Conservation (phyloP, 2,797 vertebrate genomes). For the Phaenicophaeus curvirostris region DNA sequence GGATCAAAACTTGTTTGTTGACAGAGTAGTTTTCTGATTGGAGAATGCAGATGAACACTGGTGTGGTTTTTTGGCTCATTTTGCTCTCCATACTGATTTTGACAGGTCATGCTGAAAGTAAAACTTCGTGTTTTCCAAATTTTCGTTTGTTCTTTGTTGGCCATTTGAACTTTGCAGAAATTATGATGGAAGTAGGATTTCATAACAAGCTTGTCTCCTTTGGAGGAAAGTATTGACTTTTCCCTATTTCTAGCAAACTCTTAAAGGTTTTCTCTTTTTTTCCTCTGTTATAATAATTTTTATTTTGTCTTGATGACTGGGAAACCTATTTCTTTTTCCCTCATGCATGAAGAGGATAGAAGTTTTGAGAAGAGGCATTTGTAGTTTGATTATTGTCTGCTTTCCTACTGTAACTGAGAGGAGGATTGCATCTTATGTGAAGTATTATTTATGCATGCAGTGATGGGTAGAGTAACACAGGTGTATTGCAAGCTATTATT, state of each 20-base stretch:
- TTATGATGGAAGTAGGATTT: too few species aligned
- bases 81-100: neutral
- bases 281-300: conserved; percentile 7
- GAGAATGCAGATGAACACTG: neutral
- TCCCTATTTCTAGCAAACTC: conserved; percentile 63
- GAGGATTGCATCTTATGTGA: neutral
- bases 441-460: neutral
- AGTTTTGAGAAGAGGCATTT: neutral
- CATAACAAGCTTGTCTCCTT: conserved; percentile 47
- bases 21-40: neutral
- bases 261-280: conserved; percentile 57
- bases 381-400: neutral
- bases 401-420: neutral
- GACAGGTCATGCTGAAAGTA: neutral
- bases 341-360: neutral
- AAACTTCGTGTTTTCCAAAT: neutral
- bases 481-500: neutral
- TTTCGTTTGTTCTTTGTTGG: neutral
- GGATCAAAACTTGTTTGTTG: neutral
- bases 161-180: conserved; percentile 55
- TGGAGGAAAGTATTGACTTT: conserved; percentile 59
- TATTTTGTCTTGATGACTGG: neutral
- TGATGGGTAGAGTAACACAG: neutral
- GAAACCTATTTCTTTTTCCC: conserved; percentile 26
- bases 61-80: neutral